A percentile compares a stretch with the other conserved stretches of the same genome.
Evolutionary conservation across 2,797 vertebrate species (phyloP).

Genomic region (Menidia menidia): DNA sequence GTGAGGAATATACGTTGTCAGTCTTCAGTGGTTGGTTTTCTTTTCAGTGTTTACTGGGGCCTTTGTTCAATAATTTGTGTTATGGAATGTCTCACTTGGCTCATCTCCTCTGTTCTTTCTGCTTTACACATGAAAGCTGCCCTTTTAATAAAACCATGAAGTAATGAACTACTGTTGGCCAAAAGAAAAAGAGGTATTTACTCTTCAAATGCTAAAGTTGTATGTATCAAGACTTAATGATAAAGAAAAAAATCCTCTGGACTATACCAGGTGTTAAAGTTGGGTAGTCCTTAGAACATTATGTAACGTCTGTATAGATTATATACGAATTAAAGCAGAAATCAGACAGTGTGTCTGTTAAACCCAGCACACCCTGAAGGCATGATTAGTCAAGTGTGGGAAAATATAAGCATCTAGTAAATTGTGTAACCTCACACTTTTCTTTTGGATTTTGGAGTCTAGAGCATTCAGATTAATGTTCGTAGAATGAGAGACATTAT

Average conservation of each 20-base stretch:
- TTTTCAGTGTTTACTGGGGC: conserved; percentile 4
- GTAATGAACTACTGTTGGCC: neutral
- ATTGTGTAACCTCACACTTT: too few species aligned
- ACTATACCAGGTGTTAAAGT: too few species aligned
- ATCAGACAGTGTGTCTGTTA: too few species aligned
- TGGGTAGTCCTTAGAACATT: too few species aligned
- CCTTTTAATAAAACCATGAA: conserved; percentile 25
- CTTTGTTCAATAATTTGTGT: conserved; percentile 40
- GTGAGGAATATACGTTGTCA: conserved; percentile 9
- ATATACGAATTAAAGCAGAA: too few species aligned
- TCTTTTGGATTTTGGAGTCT: neutral
- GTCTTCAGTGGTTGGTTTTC: conserved; percentile 14
- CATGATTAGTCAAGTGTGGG: too few species aligned
- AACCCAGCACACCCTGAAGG: too few species aligned
- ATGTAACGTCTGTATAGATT: too few species aligned
- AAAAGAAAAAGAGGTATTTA: neutral
- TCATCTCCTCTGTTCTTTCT: conserved; percentile 18
- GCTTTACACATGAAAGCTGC: conserved; percentile 32
- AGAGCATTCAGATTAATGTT: neutral
- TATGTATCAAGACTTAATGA: neutral
- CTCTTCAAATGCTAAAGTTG: neutral
- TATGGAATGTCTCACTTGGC: conserved; percentile 18
- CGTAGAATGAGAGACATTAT: neutral
- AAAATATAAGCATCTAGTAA: too few species aligned
- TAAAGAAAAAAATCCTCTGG: too few species aligned